phyloP scores from a whole-genome alignment of 92 coral and sea anemone genomes.

The Porites evermanni region DNA sequence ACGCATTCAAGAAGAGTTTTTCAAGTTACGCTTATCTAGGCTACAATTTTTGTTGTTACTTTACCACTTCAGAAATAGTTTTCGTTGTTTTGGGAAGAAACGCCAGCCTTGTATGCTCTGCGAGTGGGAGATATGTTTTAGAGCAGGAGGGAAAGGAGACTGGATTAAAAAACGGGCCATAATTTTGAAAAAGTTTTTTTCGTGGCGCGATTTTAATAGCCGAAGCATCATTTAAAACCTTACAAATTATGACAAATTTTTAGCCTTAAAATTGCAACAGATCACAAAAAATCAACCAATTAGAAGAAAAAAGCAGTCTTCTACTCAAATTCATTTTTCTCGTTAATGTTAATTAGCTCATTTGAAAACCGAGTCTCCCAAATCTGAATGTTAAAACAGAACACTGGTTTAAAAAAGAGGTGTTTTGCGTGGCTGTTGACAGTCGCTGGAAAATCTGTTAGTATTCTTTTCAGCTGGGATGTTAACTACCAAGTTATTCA shows the following conservation, averaged over 20 bases:
- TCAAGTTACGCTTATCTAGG: too few relatives aligned
- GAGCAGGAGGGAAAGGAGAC: too few relatives aligned
- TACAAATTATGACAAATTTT: neutral
- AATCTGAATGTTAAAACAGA: slow-evolving; percentile 1
- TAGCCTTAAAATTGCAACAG: neutral
- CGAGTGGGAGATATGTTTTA: too few relatives aligned
- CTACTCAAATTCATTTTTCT: neutral
- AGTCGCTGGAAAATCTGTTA: neutral
- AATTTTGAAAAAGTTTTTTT: too few relatives aligned
- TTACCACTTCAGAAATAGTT: too few relatives aligned
- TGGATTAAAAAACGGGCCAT: too few relatives aligned
- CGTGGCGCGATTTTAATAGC: too few relatives aligned
- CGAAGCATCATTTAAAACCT: neutral
- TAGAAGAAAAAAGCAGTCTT: neutral
- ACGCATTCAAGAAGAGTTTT: neutral
- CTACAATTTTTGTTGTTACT: too few relatives aligned
- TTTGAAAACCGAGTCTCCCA: slow-evolving; percentile 6
- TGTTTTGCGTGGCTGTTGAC: neutral
- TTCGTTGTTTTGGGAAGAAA: too few relatives aligned
- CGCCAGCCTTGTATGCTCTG: too few relatives aligned
- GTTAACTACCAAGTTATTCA: neutral
- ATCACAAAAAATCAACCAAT: neutral
- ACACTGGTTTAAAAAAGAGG: neutral
- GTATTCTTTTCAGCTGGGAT: neutral
- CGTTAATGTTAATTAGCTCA: neutral